phyloP scores from a whole-genome alignment of 1,140 invertebrate species.

The Pseudomyrmex cubaensis region DNA sequence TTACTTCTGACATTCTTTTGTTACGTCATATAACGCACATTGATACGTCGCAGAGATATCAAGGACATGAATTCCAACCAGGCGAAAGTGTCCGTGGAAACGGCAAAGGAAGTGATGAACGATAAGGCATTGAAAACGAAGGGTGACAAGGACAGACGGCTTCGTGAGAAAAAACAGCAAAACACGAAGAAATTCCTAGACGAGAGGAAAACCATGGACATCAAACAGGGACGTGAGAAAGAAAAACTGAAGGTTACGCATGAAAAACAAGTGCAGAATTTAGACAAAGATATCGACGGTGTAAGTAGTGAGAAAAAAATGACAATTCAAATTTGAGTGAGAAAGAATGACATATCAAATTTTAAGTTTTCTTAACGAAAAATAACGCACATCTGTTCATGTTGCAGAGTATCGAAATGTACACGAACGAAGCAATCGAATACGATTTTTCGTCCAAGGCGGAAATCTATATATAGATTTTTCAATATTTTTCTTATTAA shows the following conservation, averaged over 20 bases:
- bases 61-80: conserved; percentile 98
- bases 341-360: neutral
- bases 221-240: conserved; percentile 96
- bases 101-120: conserved; percentile 96
- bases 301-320: conserved; percentile 85
- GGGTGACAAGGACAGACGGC: conserved; percentile 96
- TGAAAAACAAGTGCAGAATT: conserved; percentile 94
- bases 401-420: conserved; percentile 94
- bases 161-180: conserved; percentile 98
- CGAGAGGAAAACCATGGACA: conserved; percentile 94
- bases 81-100: conserved; percentile 98
- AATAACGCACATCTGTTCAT: conserved; percentile 22
- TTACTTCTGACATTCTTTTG: conserved; percentile 1
- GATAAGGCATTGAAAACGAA: conserved; percentile 99
- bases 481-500: neutral
- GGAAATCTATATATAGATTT: conserved; percentile 91
- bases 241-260: conserved; percentile 97
- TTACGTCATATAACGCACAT: neutral
- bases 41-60: conserved; percentile 89
- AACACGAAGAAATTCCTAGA: conserved; percentile 99
- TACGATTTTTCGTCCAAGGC: conserved; percentile 94
- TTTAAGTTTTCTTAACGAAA: neutral
- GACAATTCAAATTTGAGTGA: no score
- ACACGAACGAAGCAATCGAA: conserved; percentile 95
- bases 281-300: conserved; percentile 94